phyloP scores from a whole-genome alignment of 2,888 invertebrate genomes.

The Eristalis arbustorum region DNA sequence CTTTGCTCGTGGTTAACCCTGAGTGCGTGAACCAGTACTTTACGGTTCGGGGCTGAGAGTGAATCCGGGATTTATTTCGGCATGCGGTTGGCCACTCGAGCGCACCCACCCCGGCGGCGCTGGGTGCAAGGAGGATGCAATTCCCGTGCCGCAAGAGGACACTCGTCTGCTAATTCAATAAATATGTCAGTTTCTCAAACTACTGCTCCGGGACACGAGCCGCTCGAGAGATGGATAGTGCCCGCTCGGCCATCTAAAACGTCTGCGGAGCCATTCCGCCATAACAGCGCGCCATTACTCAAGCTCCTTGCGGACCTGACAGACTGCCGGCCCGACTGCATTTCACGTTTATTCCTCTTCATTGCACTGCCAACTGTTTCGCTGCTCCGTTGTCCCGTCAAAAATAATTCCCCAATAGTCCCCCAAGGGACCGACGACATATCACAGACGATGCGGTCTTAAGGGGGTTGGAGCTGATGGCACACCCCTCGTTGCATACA shows the following conservation, averaged over 20 bases:
- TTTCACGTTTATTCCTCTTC: conserved; percentile 40
- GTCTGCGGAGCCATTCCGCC: conserved; percentile 17
- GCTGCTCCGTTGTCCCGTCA: conserved; percentile 42
- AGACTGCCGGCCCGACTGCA: neutral
- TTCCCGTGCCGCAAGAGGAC: neutral
- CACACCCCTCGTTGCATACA: neutral
- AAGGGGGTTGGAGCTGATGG: neutral
- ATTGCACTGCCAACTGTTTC: conserved; percentile 48
- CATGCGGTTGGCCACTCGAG: conserved; percentile 11
- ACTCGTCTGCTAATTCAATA: conserved; percentile 25
- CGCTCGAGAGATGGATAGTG: neutral
- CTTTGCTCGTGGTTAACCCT: conserved; percentile 20
- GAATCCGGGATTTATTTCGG: conserved; percentile 25
- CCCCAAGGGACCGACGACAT: conserved; percentile 45
- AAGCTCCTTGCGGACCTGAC: conserved; percentile 19
- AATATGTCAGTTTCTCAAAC: conserved; percentile 28
- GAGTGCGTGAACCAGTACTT: conserved; percentile 58
- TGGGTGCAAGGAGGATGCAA: neutral
- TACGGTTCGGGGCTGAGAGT: conserved; percentile 46
- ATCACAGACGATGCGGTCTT: conserved; percentile 50
- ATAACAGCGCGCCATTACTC: conserved; percentile 32
- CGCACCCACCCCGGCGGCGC: neutral
- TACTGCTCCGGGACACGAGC: neutral
- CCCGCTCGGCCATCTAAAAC: neutral
- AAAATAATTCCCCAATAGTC: conserved; percentile 53